phyloP scores from a whole-genome alignment of 1,140 invertebrate genomes.

The Oedothorax gibbosus region DNA sequence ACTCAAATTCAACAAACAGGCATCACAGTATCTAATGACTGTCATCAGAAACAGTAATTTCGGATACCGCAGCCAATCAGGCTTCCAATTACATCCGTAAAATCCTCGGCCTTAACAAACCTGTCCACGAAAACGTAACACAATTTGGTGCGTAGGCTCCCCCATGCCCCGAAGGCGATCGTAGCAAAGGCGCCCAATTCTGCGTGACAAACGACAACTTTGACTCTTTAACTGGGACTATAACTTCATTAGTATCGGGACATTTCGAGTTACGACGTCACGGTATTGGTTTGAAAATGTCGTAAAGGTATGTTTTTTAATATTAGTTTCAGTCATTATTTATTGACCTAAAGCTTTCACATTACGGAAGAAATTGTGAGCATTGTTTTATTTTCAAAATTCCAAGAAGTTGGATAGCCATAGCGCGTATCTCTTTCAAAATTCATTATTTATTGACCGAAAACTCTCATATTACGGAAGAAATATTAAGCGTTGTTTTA shows the following conservation, averaged over 20 bases:
- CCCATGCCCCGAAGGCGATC: neutral
- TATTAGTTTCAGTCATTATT: too few species aligned
- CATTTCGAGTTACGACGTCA: constrained; percentile 14
- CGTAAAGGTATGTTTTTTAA: too few species aligned
- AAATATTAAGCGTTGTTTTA: too few species aligned
- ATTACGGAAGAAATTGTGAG: too few species aligned
- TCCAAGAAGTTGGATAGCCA: too few species aligned
- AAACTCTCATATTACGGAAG: too few species aligned
- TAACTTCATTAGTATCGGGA: constrained; percentile 25
- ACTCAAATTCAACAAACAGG: too few species aligned
- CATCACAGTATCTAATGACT: neutral
- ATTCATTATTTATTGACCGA: too few species aligned
- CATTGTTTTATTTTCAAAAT: too few species aligned
- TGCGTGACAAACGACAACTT: constrained; percentile 12
- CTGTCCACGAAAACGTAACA: constrained; percentile 2
- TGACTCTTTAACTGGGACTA: neutral
- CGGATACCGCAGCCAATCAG: constrained; percentile 11
- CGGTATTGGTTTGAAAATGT: too few species aligned
- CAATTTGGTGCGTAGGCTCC: constrained; percentile 8
- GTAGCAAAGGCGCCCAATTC: constrained; percentile 11
- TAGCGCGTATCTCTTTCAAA: too few species aligned
- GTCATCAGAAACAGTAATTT: neutral
- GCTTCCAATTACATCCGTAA: constrained; percentile 1
- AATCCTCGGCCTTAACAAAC: neutral
- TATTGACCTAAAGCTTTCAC: too few species aligned